Percentiles rank a stretch among this genome's conserved stretches.
Evolutionary conservation across 92 coral and sea anemone species (phyloP).

Genomic region (Porites divaricata): DNA sequence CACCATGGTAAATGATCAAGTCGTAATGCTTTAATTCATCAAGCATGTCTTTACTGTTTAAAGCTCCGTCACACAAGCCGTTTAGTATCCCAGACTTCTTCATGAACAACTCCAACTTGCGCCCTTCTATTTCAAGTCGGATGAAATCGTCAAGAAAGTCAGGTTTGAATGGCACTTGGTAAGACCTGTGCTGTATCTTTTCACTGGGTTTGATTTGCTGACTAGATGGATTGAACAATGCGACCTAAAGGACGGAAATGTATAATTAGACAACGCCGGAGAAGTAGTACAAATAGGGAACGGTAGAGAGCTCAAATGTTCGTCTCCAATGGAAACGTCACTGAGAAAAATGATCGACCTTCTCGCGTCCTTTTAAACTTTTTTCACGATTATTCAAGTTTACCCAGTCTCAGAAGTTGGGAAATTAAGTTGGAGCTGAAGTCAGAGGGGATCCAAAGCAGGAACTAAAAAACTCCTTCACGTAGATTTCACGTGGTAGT

Average conservation of each 20-base stretch:
- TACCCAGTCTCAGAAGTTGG: too few species aligned
- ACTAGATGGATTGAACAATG: slow-evolving; percentile 36
- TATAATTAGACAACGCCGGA: neutral
- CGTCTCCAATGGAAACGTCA: too few species aligned
- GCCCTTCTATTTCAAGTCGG: neutral
- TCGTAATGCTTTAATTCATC: neutral
- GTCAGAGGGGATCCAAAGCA: too few species aligned
- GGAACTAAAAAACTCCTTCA: too few species aligned
- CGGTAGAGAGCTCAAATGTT: too few species aligned
- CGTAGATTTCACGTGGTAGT: too few species aligned
- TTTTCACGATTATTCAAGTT: too few species aligned
- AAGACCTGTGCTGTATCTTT: slow-evolving; percentile 19
- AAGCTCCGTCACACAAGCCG: slow-evolving; percentile 19
- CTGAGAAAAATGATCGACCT: too few species aligned
- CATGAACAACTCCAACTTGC: neutral
- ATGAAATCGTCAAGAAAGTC: slow-evolving; percentile 28
- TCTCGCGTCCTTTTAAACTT: too few species aligned
- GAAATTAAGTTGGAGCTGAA: too few species aligned
- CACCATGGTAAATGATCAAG: neutral
- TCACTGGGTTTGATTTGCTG: slow-evolving; percentile 8
- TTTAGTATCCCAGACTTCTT: neutral
- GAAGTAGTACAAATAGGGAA: too few species aligned
- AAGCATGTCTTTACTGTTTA: slow-evolving; percentile 20
- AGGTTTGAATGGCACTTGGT: slow-evolving; percentile 41
- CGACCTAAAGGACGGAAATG: slow-evolving; percentile 26